Evolutionary conservation across 2,113 vertebrate genomes (phyloP), one percentile per base, ranked within the genome.

Genomic region (Lophotis ruficrista): DNA sequence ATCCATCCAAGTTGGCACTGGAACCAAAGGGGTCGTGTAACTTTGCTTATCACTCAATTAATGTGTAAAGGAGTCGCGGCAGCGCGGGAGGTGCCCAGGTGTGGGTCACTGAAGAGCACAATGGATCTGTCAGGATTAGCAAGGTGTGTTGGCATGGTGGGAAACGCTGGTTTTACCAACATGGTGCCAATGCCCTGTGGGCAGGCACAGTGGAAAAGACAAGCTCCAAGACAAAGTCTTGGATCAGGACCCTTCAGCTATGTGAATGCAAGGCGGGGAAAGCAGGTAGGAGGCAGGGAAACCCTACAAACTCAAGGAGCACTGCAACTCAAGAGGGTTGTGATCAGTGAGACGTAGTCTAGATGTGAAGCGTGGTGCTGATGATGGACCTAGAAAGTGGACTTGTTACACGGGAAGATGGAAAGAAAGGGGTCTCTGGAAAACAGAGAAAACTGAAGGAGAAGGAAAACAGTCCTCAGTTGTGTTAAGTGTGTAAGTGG

Each of bases 301-400:
- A 27, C 10, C 7, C 25, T 25, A 8, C 19, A 38, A 35, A 35
- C 7, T 16, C 0, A 0, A 6, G 15, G 33, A 24, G 6, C 8
- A 48, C 19, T 45, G 50, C 11, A 27, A 0, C 77, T 71, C 37
- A 23, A 8, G 14, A 75, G 41, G 38, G 33, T 17, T 62, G 47
- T 37, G 50, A 17, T 12, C n/a, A 50, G 43, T 11, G 61, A 47
- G 47, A 24, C 8, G 0, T 1, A 5, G n/a, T 41, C 79, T 50
- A 7, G 15, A 7, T 38, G 41, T 7, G 31, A 41, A 58, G 1
- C 1, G 7, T 62, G 50, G 17, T 58, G 76, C 56, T 77, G 58
- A 1, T 41, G 19, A 12, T 62, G 71, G 58, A 83, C 13, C 2
- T 17, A 35, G 68, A 30, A 87, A 84, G 13, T 35, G 25, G n/a